Evolutionary conservation across 2,113 vertebrate genomes (phyloP).

Genomic region (Empidonax alnorum): DNA sequence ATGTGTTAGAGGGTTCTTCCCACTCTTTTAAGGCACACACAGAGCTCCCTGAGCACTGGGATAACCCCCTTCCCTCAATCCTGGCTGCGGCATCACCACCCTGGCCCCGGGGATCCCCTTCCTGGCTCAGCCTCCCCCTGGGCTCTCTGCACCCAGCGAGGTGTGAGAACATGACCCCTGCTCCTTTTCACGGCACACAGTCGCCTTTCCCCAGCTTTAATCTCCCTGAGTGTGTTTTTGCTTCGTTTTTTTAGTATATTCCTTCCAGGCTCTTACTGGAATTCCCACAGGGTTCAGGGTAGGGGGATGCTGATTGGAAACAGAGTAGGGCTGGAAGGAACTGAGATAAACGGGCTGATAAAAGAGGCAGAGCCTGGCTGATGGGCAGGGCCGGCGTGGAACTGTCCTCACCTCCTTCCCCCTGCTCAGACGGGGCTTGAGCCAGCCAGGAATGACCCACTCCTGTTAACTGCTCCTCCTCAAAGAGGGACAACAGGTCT

Average conservation of each 20-base stretch:
- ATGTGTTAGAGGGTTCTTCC: not conserved
- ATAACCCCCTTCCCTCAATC: not conserved
- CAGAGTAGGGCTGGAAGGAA: not conserved
- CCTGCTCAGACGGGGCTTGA: not conserved
- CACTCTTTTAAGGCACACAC: not conserved
- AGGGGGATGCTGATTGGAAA: not conserved
- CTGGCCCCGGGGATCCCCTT: not conserved
- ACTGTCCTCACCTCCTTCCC: not conserved
- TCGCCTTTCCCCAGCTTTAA: not conserved
- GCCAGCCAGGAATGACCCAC: not conserved
- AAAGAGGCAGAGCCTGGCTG: not conserved
- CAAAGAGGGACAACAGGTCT: rapidly evolving
- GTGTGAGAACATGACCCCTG: not conserved
- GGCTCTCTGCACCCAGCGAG: not conserved
- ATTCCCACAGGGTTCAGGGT: not conserved
- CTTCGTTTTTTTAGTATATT: not conserved
- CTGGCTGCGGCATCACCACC: not conserved
- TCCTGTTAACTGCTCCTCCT: not conserved
- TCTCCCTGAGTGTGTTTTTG: not conserved
- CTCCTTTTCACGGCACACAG: not conserved
- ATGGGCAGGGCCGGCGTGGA: not conserved
- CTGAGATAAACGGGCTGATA: not conserved
- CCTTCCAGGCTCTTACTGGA: not conserved
- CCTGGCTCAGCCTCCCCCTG: not conserved
- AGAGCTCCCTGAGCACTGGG: not conserved